A percentile compares a stretch with the other conserved stretches of the same genome.
These are phyloP conservation scores for Syritta pipiens DNA, from an alignment of 2,888 invertebrate species.

Conservation along the genomic window DNA sequence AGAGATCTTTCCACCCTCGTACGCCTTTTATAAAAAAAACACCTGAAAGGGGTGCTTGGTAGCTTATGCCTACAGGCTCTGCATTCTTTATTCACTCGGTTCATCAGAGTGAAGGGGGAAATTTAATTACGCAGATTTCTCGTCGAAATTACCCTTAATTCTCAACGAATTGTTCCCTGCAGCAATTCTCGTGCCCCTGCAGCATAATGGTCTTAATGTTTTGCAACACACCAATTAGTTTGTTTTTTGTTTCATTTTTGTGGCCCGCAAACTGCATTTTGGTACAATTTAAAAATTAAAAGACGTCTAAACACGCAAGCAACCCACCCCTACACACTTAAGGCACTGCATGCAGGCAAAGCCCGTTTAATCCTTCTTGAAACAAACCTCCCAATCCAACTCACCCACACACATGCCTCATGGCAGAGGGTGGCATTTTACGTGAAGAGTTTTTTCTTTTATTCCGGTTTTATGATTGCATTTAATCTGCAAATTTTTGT, in stretches of 20 bases:
- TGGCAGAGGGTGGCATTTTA: neutral
- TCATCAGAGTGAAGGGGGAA: too few relatives aligned
- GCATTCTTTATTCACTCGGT: too few relatives aligned
- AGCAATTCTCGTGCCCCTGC: neutral
- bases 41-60: too few relatives aligned
- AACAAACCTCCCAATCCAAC: neutral
- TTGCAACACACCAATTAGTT: too few relatives aligned
- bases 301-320: constrained; percentile 23
- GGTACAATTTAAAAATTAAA: constrained; percentile 18
- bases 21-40: too few relatives aligned
- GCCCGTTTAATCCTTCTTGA: neutral
- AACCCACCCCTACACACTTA: neutral
- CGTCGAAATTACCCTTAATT: neutral
- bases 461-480: constrained; percentile 27
- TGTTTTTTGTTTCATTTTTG: constrained; percentile 30
- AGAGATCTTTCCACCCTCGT: too few relatives aligned
- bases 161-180: neutral
- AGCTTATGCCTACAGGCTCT: too few relatives aligned
- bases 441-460: neutral
- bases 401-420: neutral
- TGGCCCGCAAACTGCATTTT: constrained; percentile 8
- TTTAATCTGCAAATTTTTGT: constrained; percentile 51
- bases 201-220: neutral
- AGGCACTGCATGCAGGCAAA: constrained; percentile 2
- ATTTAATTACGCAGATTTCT: too few relatives aligned